Conservation (phyloP, 2,888 invertebrate genomes). For the Volucella zonaria region DNA sequence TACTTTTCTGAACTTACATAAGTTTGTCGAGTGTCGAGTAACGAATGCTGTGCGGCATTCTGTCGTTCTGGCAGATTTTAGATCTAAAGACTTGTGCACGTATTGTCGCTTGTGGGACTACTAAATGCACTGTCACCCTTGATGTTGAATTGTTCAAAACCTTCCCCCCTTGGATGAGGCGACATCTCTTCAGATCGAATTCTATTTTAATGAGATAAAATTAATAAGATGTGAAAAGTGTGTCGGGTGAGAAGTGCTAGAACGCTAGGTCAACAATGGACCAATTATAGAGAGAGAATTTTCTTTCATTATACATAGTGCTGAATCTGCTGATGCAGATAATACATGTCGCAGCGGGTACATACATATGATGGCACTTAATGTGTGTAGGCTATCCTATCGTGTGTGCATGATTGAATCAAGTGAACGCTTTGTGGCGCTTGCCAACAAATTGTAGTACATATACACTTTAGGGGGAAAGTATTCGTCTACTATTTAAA, state of each 20-base stretch:
- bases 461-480: slow-evolving; percentile 33
- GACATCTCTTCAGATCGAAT: slow-evolving; percentile 37
- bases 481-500: background rate
- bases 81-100: slow-evolving; percentile 60
- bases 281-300: slow-evolving; percentile 46
- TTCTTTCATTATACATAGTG: slow-evolving; percentile 16
- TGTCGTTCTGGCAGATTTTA: slow-evolving; percentile 23
- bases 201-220: slow-evolving; percentile 60
- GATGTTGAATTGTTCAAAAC: slow-evolving; percentile 20
- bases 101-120: slow-evolving; percentile 32
- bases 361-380: slow-evolving; percentile 37
- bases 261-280: slow-evolving; percentile 66
- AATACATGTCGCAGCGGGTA: slow-evolving; percentile 35
- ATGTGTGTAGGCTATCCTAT: slow-evolving; percentile 58
- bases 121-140: slow-evolving; percentile 59
- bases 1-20: slow-evolving; percentile 64
- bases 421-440: slow-evolving; percentile 53
- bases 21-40: slow-evolving; percentile 10
- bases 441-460: slow-evolving; percentile 44
- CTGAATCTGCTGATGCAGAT: slow-evolving; percentile 55
- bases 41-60: background rate
- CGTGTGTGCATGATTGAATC: slow-evolving; percentile 61
- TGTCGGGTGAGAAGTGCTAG: slow-evolving; percentile 57
- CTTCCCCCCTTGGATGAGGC: background rate
- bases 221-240: slow-evolving; percentile 51